Evolutionary conservation across 1,140 invertebrate genomes (phyloP).

Genomic region (Bilobella aurantiaca): DNA sequence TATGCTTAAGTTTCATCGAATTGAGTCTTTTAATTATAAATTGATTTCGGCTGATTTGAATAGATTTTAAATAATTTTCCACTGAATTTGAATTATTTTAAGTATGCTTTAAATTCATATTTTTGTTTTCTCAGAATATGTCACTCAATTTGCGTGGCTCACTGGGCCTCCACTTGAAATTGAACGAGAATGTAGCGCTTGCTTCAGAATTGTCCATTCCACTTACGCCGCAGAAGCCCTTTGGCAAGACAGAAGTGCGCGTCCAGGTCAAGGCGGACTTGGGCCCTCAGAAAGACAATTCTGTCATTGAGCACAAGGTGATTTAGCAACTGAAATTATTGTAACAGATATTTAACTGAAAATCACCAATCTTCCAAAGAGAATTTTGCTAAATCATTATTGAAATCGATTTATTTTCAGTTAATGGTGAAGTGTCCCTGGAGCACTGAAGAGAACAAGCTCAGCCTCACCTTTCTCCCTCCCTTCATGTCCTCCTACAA

Average conservation of each 20-base stretch:
- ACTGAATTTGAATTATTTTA: too few relatives aligned
- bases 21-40: too few relatives aligned
- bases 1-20: too few relatives aligned
- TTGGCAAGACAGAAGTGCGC: slow-evolving; percentile 51
- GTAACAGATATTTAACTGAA: neutral
- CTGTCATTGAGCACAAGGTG: slow-evolving; percentile 60
- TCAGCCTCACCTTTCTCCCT: slow-evolving; percentile 64
- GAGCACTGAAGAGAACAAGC: slow-evolving; percentile 54
- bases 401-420: slow-evolving; percentile 42
- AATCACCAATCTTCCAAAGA: too few relatives aligned
- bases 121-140: slow-evolving; percentile 45
- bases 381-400: too few relatives aligned
- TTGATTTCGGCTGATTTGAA: too few relatives aligned
- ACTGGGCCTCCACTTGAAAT: slow-evolving; percentile 42
- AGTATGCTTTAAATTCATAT: too few relatives aligned
- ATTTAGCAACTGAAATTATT: slow-evolving; percentile 23
- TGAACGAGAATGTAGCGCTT: slow-evolving; percentile 28
- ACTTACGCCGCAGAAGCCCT: slow-evolving; percentile 56
- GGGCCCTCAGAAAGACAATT: slow-evolving; percentile 54
- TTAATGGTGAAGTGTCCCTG: slow-evolving; percentile 62
- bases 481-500: slow-evolving; percentile 67
- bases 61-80: too few relatives aligned
- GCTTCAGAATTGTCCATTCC: slow-evolving; percentile 49
- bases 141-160: slow-evolving; percentile 44
- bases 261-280: slow-evolving; percentile 60